These are phyloP conservation scores for Lophotriccus pileatus DNA, from an alignment of 2,797 vertebrate genomes.

Conservation along the genomic window DNA sequence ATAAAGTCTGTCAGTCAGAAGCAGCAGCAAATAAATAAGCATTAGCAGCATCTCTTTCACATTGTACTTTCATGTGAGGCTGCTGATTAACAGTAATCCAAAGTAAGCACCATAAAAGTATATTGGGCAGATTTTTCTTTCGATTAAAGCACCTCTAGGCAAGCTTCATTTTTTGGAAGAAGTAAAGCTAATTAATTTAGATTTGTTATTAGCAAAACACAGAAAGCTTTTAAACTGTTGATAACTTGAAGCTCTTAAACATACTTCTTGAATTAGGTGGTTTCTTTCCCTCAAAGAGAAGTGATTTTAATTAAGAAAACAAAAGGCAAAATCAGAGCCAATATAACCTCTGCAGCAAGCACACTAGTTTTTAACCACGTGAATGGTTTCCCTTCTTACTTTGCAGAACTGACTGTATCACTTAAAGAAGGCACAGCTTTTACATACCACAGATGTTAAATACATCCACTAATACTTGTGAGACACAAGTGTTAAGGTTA, in stretches of 20 bases:
- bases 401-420: background rate
- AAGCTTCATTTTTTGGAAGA: background rate
- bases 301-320: background rate
- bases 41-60: background rate
- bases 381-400: background rate
- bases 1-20: conserved; percentile 2
- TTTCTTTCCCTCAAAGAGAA: background rate
- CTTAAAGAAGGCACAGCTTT: background rate
- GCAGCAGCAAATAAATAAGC: conserved; percentile 38
- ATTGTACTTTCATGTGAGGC: background rate
- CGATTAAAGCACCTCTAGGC: background rate
- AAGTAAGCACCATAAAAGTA: background rate
- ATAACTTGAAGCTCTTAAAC: background rate
- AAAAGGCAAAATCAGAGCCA: background rate
- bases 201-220: conserved; percentile 26
- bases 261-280: background rate
- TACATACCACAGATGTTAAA: background rate
- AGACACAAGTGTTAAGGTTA: background rate
- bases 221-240: background rate
- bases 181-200: background rate
- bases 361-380: background rate
- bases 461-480: background rate
- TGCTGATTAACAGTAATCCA: background rate
- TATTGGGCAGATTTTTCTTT: background rate
- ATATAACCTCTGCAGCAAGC: background rate